phyloP scores from a whole-genome alignment of 2,113 vertebrate species.

The Psilopsiagon aurifrons region DNA sequence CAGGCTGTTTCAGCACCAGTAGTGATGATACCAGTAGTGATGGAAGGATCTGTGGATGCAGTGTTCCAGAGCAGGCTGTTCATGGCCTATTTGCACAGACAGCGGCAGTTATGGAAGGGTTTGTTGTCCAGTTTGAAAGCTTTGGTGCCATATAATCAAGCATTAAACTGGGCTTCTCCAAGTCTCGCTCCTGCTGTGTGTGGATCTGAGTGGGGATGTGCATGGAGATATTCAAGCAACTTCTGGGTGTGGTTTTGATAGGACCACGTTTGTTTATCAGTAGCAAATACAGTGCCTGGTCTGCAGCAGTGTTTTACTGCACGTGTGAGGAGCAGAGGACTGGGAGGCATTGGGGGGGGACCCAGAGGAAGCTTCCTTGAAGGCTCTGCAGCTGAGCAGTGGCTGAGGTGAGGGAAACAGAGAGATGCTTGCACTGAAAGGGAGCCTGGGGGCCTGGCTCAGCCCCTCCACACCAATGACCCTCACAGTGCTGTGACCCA shows the following conservation, averaged over 20 bases:
- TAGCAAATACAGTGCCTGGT: neutral
- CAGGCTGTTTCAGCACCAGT: neutral
- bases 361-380: neutral
- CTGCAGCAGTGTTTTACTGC: neutral
- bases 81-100: rapidly evolving
- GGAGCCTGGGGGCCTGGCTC: too few relatives aligned
- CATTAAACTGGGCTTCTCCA: neutral
- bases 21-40: neutral
- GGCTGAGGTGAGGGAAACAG: neutral
- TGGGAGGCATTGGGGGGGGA: neutral
- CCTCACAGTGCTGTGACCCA: neutral
- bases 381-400: neutral
- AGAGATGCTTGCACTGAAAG: neutral
- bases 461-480: neutral
- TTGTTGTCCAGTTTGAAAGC: neutral
- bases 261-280: neutral
- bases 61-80: neutral
- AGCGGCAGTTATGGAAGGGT: neutral
- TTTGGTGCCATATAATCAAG: rapidly evolving
- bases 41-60: neutral
- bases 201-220: neutral
- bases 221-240: neutral
- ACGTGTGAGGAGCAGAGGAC: neutral
- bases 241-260: neutral
- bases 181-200: rapidly evolving